Evolutionary conservation across 2,113 vertebrate species (phyloP).

Genomic region (Erinaceus europaeus): DNA sequence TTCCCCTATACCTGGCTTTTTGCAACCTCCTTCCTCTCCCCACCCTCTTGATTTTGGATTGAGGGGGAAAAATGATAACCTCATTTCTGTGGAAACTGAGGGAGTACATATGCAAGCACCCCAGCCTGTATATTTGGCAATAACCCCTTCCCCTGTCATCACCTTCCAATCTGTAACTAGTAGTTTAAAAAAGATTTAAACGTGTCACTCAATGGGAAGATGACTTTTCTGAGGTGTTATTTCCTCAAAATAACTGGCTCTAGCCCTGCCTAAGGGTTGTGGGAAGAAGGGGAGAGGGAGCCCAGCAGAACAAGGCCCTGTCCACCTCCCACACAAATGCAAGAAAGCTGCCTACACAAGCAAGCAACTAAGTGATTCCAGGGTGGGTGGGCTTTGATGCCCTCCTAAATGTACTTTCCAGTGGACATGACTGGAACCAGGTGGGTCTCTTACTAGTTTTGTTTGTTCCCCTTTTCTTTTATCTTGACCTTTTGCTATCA

Average conservation of each 20-base stretch:
- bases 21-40: conserved; percentile 1
- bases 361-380: not conserved
- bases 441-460: not conserved
- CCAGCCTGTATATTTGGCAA: conserved; percentile 54
- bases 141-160: not conserved
- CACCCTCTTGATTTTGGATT: conserved; percentile 42
- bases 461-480: conserved; percentile 4
- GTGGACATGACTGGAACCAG: not conserved
- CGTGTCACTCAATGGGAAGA: conserved; percentile 2
- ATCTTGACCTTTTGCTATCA: conserved; percentile 53
- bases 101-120: conserved; percentile 8
- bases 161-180: conserved; percentile 38
- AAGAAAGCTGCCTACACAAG: not conserved
- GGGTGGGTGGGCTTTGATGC: not conserved
- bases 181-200: not conserved
- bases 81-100: conserved; percentile 47
- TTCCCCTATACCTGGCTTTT: conserved; percentile 22
- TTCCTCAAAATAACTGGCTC: conserved; percentile 6
- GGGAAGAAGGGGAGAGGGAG: not conserved
- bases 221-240: not conserved
- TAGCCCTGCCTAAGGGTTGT: not conserved
- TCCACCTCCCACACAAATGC: not conserved
- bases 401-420: not conserved
- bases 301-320: not conserved
- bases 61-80: conserved; percentile 15